Evolutionary conservation across 2,113 vertebrate species (phyloP).

Genomic region (Carollia perspicillata): DNA sequence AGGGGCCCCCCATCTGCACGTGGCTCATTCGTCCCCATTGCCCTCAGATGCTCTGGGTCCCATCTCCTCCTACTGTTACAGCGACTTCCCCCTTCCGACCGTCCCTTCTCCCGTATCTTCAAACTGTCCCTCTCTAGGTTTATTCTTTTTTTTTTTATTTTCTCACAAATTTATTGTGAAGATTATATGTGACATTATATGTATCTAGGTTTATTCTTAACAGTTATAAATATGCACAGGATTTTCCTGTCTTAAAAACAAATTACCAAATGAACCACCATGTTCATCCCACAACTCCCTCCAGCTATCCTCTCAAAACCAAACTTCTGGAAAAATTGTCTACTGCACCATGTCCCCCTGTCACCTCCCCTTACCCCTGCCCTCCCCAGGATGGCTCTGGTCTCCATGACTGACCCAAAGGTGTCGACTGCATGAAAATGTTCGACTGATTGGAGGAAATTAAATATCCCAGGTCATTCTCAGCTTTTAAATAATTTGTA

Average conservation of each 20-base stretch:
- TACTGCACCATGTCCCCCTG: not conserved
- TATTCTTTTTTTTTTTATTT: too few species aligned
- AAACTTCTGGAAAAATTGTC: not conserved
- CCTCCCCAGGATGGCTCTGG: not conserved
- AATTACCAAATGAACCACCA: not conserved
- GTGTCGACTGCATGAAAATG: not conserved
- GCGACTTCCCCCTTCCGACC: not conserved
- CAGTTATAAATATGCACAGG: not conserved
- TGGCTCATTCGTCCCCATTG: not conserved
- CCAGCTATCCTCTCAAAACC: not conserved
- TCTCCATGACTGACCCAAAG: not conserved
- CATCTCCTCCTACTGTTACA: accelerated
- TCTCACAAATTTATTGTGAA: too few species aligned
- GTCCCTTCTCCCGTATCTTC: not conserved
- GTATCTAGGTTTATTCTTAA: not conserved
- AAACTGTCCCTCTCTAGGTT: not conserved
- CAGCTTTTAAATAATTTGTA: not conserved
- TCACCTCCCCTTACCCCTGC: not conserved
- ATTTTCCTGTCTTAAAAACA: not conserved
- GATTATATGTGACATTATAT: too few species aligned
- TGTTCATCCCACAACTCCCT: not conserved
- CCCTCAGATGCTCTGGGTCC: not conserved
- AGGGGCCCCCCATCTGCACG: too few species aligned
- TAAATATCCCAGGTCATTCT: not conserved
- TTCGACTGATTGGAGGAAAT: not conserved